Evolutionary conservation across 2,797 vertebrate species (phyloP).

Genomic region (Mallotus villosus): DNA sequence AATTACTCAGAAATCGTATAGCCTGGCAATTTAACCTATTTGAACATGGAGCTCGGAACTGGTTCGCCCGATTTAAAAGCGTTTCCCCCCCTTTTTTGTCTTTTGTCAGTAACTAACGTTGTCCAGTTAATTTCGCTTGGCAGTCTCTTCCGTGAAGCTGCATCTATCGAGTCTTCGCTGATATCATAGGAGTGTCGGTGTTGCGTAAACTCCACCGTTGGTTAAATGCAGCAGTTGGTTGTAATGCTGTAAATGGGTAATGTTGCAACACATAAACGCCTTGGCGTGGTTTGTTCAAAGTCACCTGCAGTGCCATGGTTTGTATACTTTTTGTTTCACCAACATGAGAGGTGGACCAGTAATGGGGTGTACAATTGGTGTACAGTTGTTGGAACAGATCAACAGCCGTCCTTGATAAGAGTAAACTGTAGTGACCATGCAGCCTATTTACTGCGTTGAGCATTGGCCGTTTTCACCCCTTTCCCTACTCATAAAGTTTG

Average conservation of each 20-base stretch:
- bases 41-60: too few relatives aligned
- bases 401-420: background rate
- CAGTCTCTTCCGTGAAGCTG: constrained; percentile 49
- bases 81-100: background rate
- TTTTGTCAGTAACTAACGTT: constrained; percentile 12
- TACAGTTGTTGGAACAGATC: background rate
- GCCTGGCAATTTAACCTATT: background rate
- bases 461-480: background rate
- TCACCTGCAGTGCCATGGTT: background rate
- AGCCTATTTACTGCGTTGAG: background rate
- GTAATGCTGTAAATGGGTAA: background rate
- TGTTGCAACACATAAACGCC: background rate
- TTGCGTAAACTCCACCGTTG: background rate
- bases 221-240: background rate
- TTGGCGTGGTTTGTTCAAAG: background rate
- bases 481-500: background rate
- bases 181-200: constrained; percentile 1
- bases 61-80: too few relatives aligned
- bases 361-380: background rate
- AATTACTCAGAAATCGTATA: background rate
- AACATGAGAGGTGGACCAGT: background rate
- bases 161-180: constrained; percentile 1
- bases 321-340: too few relatives aligned
- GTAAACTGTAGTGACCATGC: constrained; percentile 2
- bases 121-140: constrained; percentile 5